Evolutionary conservation across 2,113 vertebrate species (phyloP).

Genomic region (Mormyrus iriodes): DNA sequence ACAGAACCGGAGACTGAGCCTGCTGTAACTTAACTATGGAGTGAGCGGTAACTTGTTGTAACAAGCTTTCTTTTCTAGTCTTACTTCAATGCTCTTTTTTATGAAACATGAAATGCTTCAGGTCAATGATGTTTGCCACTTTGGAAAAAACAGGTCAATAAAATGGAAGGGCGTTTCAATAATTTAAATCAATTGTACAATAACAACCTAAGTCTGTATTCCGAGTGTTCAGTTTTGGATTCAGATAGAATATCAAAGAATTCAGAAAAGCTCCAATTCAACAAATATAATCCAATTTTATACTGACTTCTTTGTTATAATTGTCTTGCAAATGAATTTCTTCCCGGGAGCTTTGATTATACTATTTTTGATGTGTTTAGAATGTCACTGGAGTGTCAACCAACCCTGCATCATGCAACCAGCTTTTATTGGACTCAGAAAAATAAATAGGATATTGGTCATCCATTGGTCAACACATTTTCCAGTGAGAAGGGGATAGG

Average conservation of each 20-base stretch:
- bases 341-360: not conserved
- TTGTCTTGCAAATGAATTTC: not conserved
- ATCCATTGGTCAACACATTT: not conserved
- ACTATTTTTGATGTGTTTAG: not conserved
- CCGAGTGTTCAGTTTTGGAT: not conserved
- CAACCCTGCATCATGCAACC: no score
- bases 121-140: not conserved
- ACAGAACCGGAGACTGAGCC: not conserved
- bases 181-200: not conserved
- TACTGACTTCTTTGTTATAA: not conserved
- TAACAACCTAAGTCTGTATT: not conserved
- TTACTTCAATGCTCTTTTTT: not conserved
- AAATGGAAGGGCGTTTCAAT: not conserved
- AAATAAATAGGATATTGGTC: not conserved
- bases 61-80: not conserved
- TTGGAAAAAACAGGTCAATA: not conserved
- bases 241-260: not conserved
- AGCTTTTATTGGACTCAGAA: no score
- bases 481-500: not conserved
- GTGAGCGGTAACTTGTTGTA: not conserved
- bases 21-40: not conserved
- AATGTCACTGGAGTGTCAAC: not conserved
- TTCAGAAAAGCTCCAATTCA: not conserved
- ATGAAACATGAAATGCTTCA: not conserved
- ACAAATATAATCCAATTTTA: not conserved